Percentiles rank a stretch among this genome's conserved stretches.
Conservation (phyloP, 1,140 invertebrate species). For the Drosophila ohnishii region DNA sequence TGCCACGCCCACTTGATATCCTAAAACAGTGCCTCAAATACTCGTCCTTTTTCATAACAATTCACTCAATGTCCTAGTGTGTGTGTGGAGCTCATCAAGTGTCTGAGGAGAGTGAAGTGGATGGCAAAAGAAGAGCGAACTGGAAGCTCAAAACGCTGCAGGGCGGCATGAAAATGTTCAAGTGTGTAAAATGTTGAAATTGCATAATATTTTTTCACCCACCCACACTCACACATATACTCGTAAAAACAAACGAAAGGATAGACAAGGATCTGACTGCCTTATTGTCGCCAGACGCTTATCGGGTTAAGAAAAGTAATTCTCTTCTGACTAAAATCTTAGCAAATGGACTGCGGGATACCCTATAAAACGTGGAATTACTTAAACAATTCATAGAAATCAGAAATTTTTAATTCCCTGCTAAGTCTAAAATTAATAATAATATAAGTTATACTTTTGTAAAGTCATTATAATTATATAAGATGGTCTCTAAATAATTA, state of each 20-base stretch:
- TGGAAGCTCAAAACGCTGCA: conserved; percentile 53
- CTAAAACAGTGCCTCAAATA: conserved; percentile 67
- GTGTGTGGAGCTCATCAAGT: conserved; percentile 59
- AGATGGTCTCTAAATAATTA: too few species aligned
- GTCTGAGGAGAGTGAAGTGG: conserved; percentile 48
- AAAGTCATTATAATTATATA: too few species aligned
- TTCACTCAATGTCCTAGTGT: conserved; percentile 21
- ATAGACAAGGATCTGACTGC: conserved; percentile 42
- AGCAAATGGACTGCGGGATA: conserved; percentile 12
- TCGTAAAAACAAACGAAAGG: conserved; percentile 36
- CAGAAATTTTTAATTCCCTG: too few species aligned
- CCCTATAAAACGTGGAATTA: background rate
- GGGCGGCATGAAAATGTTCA: conserved; percentile 56
- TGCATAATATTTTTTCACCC: conserved; percentile 72
- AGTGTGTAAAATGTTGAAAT: conserved; percentile 74
- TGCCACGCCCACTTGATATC: conserved; percentile 66
- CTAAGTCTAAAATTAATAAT: too few species aligned
- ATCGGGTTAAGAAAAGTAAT: conserved; percentile 64
- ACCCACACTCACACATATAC: conserved; percentile 29
- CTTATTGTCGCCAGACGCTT: conserved; percentile 54
- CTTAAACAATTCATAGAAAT: too few species aligned
- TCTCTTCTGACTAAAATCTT: background rate
- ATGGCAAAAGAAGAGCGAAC: conserved; percentile 26
- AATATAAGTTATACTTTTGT: too few species aligned
- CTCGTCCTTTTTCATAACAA: conserved; percentile 66